Conservation (phyloP, 2,797 vertebrate species). For the Chelon labrosus region DNA sequence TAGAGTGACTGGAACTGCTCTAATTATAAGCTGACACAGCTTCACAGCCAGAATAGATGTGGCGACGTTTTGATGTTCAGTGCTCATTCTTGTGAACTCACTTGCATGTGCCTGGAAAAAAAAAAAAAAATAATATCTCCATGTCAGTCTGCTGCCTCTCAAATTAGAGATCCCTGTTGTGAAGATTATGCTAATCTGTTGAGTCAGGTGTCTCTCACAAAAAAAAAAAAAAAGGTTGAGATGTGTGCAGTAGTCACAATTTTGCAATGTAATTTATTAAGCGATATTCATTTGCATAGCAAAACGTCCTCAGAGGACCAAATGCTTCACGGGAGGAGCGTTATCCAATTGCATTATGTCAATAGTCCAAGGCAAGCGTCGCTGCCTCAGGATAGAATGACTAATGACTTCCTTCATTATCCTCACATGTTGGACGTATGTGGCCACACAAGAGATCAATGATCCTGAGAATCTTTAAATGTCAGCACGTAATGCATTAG, state of each 20-base stretch:
- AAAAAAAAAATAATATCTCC: not conserved
- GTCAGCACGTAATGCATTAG: slow-evolving; percentile 21
- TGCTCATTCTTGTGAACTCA: slow-evolving; percentile 34
- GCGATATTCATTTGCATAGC: slow-evolving; percentile 6
- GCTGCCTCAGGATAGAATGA: slow-evolving; percentile 20
- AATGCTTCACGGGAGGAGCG: not conserved
- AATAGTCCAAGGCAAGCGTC: slow-evolving; percentile 6
- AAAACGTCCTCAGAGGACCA: slow-evolving; percentile 11
- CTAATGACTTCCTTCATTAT: slow-evolving; percentile 44
- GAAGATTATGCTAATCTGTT: slow-evolving; percentile 28
- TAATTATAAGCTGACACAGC: slow-evolving; percentile 41
- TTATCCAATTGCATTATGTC: slow-evolving; percentile 10
- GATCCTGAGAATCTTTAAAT: slow-evolving; percentile 36
- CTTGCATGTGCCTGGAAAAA: slow-evolving; percentile 14
- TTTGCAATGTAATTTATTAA: slow-evolving; percentile 21
- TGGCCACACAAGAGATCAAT: slow-evolving; percentile 39
- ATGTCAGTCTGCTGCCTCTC: slow-evolving; percentile 35
- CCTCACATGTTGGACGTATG: slow-evolving; percentile 18
- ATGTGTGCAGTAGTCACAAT: not conserved
- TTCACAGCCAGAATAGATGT: slow-evolving; percentile 8
- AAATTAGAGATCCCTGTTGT: slow-evolving; percentile 28
- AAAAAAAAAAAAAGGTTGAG: not conserved
- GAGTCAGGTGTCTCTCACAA: slow-evolving; percentile 13
- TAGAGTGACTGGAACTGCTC: slow-evolving; percentile 12
- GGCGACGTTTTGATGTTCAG: slow-evolving; percentile 39